Evolutionary conservation across 2,797 vertebrate species (phyloP), one percentile per base, ranked within the genome.

Genomic region (Eospalax fontanierii): DNA sequence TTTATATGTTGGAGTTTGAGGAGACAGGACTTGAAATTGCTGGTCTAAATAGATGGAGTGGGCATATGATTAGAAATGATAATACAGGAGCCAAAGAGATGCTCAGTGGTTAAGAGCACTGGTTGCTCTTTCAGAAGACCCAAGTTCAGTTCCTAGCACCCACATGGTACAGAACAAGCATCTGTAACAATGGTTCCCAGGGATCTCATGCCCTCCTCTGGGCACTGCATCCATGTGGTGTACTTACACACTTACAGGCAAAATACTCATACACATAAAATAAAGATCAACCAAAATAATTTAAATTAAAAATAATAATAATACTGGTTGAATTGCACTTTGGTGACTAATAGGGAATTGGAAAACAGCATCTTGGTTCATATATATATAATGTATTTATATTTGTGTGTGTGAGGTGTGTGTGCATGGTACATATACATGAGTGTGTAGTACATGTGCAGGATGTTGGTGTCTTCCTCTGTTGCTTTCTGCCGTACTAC

Each of bases 341-440:
- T 74, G 24, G 43, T 70, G 24, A 80, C 81, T 80, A 61, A 26
- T 40, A 40, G 35, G 14, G 74, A 46, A 46, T 16, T 71, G 18
- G 33, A n/a, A 63, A 65, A 22, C 15, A 73, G 40, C 35, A 24
- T 68, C 90, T 92, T 46, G 21, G 74, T 80, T 84, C n/a, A 43
- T 63, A 14, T 83, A 63, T 85, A 80, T 85, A n/a, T 82, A 94
- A 75, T n/a, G n/a, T n/a, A n/a, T n/a, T n/a, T n/a, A n/a, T n/a
- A n/a, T n/a, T n/a, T n/a, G n/a, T 38, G 54, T 82, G 80, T 46
- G 30, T 46, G 10, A 43, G 16, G 38, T 65, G 30, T 82, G 35
- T 22, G 30, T 40, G 30, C 19, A 35, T 43, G 80, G n/a, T n/a
- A n/a, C n/a, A n/a, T n/a, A n/a, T n/a, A n/a, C 43, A 18, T 63